Evolutionary conservation across 1,140 invertebrate species (phyloP).

Genomic region (Eufriesea mexicana): DNA sequence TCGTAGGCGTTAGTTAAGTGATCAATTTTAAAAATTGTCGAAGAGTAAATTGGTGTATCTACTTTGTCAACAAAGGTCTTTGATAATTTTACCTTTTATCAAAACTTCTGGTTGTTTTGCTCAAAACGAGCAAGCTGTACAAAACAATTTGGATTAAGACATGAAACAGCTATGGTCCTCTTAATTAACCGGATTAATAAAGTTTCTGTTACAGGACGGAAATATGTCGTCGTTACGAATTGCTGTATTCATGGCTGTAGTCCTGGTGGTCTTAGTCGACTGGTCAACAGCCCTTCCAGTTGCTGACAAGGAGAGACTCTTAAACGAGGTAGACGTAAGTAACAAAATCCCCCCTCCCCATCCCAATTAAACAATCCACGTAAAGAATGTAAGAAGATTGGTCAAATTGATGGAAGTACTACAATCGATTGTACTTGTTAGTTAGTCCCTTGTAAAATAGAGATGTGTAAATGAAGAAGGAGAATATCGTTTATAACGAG

Average conservation of each 20-base stretch:
- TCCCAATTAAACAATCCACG: background rate
- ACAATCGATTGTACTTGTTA: background rate
- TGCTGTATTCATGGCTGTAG: constrained; percentile 55
- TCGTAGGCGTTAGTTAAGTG: too few species aligned
- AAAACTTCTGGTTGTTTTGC: background rate
- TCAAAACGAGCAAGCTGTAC: background rate
- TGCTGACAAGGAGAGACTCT: constrained; percentile 71
- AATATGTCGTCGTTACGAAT: constrained; percentile 64
- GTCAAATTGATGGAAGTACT: too few species aligned
- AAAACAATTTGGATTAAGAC: background rate
- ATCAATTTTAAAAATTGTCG: too few species aligned
- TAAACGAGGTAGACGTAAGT: constrained; percentile 75
- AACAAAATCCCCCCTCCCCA: background rate
- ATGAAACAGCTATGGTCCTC: background rate
- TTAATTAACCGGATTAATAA: background rate
- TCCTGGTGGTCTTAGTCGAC: constrained; percentile 62
- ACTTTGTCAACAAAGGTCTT: too few species aligned
- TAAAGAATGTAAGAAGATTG: background rate
- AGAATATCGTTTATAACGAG: background rate
- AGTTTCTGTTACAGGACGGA: constrained; percentile 20
- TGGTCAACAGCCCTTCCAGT: constrained; percentile 68
- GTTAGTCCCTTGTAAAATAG: too few species aligned
- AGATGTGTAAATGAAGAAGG: background rate
- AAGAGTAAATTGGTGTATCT: background rate
- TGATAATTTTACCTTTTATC: background rate